Conservation (phyloP, 2,113 vertebrate species). For the Menura novaehollandiae region DNA sequence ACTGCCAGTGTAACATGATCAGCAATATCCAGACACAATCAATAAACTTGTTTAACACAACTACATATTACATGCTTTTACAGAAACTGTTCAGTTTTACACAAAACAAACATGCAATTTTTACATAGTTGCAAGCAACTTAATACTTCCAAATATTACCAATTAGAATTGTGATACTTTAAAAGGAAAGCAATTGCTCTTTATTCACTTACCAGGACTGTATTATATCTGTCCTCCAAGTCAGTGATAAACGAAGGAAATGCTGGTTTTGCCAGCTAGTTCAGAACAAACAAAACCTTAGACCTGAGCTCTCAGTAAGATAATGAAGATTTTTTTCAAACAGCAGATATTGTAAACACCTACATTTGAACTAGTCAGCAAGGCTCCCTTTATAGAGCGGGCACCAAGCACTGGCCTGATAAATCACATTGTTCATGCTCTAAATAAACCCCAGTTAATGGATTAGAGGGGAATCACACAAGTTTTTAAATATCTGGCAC, state of each 20-base stretch:
- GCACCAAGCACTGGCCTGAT: neutral
- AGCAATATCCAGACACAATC: neutral
- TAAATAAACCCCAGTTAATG: neutral
- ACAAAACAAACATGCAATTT: neutral
- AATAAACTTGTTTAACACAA: neutral
- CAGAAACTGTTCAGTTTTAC: neutral
- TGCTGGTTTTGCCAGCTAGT: conserved; percentile 65
- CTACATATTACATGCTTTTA: neutral
- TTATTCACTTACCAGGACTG: conserved; percentile 57
- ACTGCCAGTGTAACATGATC: neutral
- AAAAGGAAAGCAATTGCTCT: neutral
- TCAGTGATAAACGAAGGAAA: conserved; percentile 61
- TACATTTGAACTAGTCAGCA: neutral
- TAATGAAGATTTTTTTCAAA: neutral
- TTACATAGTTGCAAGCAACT: neutral
- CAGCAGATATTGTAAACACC: neutral
- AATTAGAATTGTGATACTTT: neutral
- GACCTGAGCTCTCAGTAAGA: neutral
- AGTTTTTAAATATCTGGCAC: neutral
- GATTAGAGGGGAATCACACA: neutral
- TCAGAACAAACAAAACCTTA: conserved; percentile 56
- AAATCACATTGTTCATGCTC: neutral
- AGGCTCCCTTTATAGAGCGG: conserved; percentile 15
- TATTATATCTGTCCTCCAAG: conserved; percentile 63
- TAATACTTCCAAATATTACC: neutral